phyloP scores from a whole-genome alignment of 2,113 vertebrate genomes.

The Cathartes aura region DNA sequence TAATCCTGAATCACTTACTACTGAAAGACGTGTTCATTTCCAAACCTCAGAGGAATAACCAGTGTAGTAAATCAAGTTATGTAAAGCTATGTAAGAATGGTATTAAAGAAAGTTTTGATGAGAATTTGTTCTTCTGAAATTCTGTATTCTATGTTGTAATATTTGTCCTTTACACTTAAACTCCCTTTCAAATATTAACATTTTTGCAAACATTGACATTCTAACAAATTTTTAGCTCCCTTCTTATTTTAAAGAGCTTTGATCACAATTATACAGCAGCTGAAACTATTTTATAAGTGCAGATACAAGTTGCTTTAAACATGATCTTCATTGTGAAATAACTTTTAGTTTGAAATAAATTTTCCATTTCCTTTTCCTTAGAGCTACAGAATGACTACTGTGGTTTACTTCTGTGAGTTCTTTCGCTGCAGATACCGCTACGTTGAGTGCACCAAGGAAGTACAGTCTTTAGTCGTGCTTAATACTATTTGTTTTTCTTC shows the following conservation, averaged over 20 bases:
- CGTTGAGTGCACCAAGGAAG: neutral
- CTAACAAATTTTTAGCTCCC: neutral
- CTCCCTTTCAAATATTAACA: neutral
- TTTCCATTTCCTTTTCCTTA: constrained; percentile 46
- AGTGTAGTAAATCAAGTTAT: neutral
- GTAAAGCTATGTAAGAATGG: neutral
- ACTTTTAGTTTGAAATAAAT: neutral
- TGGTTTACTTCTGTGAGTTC: neutral
- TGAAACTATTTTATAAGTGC: neutral
- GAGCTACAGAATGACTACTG: neutral
- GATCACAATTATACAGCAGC: neutral
- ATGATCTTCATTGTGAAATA: neutral
- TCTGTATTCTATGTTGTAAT: neutral
- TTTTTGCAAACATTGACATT: neutral
- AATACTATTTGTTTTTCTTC: constrained; percentile 53
- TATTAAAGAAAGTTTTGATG: neutral
- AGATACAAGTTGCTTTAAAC: neutral
- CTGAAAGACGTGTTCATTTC: neutral
- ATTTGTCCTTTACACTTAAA: neutral
- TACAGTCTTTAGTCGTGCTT: neutral
- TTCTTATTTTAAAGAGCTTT: neutral
- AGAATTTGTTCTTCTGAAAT: neutral
- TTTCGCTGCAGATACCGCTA: neutral
- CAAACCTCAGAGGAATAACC: neutral
- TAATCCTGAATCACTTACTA: neutral